Evolutionary conservation across 2,888 invertebrate genomes (phyloP), one percentile per base, ranked within the genome.

Genomic region (Danaus chrysippus): DNA sequence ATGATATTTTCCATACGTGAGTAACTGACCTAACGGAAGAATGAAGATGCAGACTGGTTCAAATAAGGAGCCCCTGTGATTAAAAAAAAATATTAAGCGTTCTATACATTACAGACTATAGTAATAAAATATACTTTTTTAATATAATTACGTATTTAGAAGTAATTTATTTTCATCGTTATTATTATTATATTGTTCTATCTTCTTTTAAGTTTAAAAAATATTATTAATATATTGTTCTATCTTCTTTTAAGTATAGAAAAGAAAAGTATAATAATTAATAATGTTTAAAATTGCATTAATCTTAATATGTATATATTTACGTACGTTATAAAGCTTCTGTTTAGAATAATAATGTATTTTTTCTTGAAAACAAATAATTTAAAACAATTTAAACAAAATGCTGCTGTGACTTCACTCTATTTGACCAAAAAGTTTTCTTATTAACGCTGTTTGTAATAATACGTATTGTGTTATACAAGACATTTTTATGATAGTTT

Each of bases 401-500:
- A 34, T 6, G 23, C 23, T 6, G 23, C 23, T 34, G 23, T 6
- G 15, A 17, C 17, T 1, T 15, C 1, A 17, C 49, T 11, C 17
- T 49, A 46, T 13, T 9, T 9, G 17, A 49, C 49, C 3, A 49
- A 49, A 49, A 10, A 49, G 15, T 10, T 49, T 17, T 17, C 49
- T 34, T 34, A 34, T 23, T 23, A 23, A 23, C 49, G 10, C 49
- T 17, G 1, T 17, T 3, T 17, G 10, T 17, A 2, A 49, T 13
- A 13, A 9, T 46, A 8, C 6, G 9, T 49, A 17, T 49, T 49
- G 17, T 17, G 17, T 49, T 10, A 17, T 49, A 49, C 6, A 15
- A 17, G 12, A 58, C 34, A 58, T 58, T 58, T 57, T 58, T 58
- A 58, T 54, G 59, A 17, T 34, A 12, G 43, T 15, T 43, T 59